Conservation (phyloP, 2,113 vertebrate genomes). For the Herpetotheres cachinnans region DNA sequence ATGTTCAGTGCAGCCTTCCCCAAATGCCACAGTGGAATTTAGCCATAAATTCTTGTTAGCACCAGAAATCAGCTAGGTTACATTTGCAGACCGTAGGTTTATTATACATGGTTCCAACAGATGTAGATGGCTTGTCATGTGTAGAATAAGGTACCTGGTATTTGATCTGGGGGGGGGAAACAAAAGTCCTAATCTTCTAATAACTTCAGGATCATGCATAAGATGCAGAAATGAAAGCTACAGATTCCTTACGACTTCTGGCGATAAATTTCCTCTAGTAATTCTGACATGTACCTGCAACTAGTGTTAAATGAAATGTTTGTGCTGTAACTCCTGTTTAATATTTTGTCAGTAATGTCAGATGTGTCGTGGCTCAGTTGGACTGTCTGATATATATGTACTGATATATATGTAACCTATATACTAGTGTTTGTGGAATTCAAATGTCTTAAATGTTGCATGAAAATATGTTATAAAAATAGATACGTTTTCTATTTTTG, state of each 20-base stretch:
- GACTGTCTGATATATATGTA: constrained; percentile 49
- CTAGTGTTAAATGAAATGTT: constrained; percentile 47
- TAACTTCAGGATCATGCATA: not conserved
- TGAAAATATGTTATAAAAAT: constrained; percentile 84
- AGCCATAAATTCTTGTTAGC: not conserved
- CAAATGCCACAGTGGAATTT: not conserved
- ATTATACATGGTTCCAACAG: not conserved
- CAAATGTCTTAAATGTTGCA: constrained; percentile 85
- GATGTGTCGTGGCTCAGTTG: constrained; percentile 64
- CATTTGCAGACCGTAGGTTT: not conserved
- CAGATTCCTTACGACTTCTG: not conserved
- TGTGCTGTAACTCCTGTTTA: constrained; percentile 68
- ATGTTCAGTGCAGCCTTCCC: not conserved
- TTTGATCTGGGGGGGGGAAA: not conserved
- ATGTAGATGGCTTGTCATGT: not conserved
- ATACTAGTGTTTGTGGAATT: constrained; percentile 73
- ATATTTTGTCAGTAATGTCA: constrained; percentile 73
- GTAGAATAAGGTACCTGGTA: not conserved
- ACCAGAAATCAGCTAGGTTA: not conserved
- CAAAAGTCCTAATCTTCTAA: not conserved
- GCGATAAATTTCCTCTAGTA: not conserved
- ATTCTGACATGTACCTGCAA: constrained; percentile 63
- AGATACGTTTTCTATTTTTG: constrained; percentile 84
- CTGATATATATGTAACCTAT: constrained; percentile 69
- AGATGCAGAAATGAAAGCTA: constrained; percentile 5